phyloP scores from a whole-genome alignment of 1,140 invertebrate genomes.

The Oryzaephilus surinamensis region DNA sequence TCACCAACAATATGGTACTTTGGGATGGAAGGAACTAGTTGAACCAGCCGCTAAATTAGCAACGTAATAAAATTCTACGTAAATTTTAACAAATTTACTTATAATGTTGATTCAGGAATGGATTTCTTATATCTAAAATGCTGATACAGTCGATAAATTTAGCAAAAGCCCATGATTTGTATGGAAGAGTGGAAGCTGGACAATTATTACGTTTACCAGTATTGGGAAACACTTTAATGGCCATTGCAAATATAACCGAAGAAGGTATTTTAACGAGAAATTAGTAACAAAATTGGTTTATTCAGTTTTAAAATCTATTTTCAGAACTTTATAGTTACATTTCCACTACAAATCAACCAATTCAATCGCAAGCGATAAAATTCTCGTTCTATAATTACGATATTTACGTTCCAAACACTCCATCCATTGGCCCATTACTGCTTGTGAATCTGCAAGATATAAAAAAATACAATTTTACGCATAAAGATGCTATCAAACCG shows the following conservation, averaged over 20 bases:
- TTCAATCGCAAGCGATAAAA: conserved; percentile 16
- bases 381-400: conserved; percentile 30
- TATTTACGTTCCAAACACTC: conserved; percentile 26
- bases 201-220: conserved; percentile 34
- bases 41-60: conserved; percentile 54
- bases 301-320: conserved; percentile 8
- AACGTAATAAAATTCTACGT: conserved; percentile 30
- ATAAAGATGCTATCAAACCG: conserved; percentile 14
- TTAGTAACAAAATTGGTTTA: not conserved
- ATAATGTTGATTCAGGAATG: conserved; percentile 27
- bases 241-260: conserved; percentile 38
- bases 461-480: conserved; percentile 27
- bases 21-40: conserved; percentile 55
- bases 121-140: conserved; percentile 42
- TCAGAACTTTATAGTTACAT: not conserved
- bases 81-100: not conserved
- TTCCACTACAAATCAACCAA: not conserved
- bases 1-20: conserved; percentile 47
- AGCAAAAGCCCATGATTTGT: conserved; percentile 34
- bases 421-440: conserved; percentile 28
- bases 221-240: conserved; percentile 39
- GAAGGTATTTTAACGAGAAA: conserved; percentile 31
- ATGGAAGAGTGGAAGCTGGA: conserved; percentile 37
- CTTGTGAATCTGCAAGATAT: conserved; percentile 25
- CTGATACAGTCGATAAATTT: conserved; percentile 38